A percentile compares a stretch with the other conserved stretches of the same genome.
Conservation (phyloP, 1,140 invertebrate genomes). For the Heliconius hermathena region DNA sequence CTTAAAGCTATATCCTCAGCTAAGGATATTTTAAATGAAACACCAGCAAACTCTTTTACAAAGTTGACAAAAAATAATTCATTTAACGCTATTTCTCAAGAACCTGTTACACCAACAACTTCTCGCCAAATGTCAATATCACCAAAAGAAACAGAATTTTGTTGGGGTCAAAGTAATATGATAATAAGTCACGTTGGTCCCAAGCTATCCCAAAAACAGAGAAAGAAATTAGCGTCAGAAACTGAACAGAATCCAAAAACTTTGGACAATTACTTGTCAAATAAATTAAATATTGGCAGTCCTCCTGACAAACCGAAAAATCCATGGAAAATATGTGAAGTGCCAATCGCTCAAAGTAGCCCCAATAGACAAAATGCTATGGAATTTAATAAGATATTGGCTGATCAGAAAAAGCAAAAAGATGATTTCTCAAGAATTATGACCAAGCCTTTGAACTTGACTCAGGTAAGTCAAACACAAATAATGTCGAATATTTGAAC, state of each 20-base stretch:
- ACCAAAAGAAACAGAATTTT: slow-evolving; percentile 52
- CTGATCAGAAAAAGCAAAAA: slow-evolving; percentile 83
- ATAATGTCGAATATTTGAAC: background rate
- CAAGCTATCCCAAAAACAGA: slow-evolving; percentile 85
- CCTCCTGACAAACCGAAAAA: slow-evolving; percentile 66
- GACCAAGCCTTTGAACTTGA: slow-evolving; percentile 84
- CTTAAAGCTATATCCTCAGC: slow-evolving; percentile 77
- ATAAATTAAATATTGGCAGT: slow-evolving; percentile 60
- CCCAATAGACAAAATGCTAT: slow-evolving; percentile 58
- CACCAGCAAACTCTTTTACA: slow-evolving; percentile 62
- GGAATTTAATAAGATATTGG: slow-evolving; percentile 83
- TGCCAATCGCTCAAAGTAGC: slow-evolving; percentile 55
- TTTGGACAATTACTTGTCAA: slow-evolving; percentile 60
- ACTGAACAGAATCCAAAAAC: slow-evolving; percentile 55
- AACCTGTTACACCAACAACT: slow-evolving; percentile 51
- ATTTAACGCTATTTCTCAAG: slow-evolving; percentile 51
- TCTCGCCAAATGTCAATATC: slow-evolving; percentile 65
- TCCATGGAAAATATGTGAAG: slow-evolving; percentile 75
- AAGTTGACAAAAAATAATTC: slow-evolving; percentile 70
- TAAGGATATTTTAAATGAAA: slow-evolving; percentile 73
- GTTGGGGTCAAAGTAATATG: slow-evolving; percentile 55
- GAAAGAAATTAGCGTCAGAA: slow-evolving; percentile 79
- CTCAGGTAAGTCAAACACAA: slow-evolving; percentile 71
- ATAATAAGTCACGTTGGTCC: slow-evolving; percentile 72
- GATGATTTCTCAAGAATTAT: slow-evolving; percentile 83